phyloP scores from a whole-genome alignment of 2,888 invertebrate genomes.

The Zootermopsis nevadensis region DNA sequence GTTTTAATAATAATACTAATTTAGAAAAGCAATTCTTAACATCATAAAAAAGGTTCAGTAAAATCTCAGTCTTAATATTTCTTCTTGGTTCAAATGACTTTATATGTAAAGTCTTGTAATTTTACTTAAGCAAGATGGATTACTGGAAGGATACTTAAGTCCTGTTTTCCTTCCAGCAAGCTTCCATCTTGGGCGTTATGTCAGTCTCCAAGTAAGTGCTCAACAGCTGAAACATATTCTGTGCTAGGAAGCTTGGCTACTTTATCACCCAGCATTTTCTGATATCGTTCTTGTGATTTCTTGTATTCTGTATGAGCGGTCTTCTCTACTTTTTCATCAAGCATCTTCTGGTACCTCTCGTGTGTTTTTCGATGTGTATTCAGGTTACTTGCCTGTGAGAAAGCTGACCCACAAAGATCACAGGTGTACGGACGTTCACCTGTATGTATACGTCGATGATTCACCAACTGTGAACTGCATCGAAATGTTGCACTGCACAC shows the following conservation, averaged over 20 bases:
- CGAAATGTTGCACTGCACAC: neutral
- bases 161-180: neutral
- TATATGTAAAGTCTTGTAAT: neutral
- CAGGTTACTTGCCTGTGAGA: constrained; percentile 4
- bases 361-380: constrained; percentile 11
- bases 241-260: neutral
- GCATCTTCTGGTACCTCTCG: constrained; percentile 12
- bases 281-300: neutral
- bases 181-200: neutral
- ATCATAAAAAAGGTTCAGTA: too few species aligned
- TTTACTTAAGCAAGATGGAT: neutral
- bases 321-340: neutral
- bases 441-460: constrained; percentile 4
- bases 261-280: neutral
- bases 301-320: neutral
- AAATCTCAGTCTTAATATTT: neutral
- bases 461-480: constrained; percentile 8
- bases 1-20: too few species aligned
- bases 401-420: constrained; percentile 12
- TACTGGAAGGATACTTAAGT: constrained; percentile 8
- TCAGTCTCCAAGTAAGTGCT: neutral
- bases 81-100: too few species aligned
- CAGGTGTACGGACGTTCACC: constrained; percentile 19
- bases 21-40: too few species aligned
- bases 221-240: neutral